Evolutionary conservation across 2,797 vertebrate species (phyloP).

Genomic region (Parambassis ranga): DNA sequence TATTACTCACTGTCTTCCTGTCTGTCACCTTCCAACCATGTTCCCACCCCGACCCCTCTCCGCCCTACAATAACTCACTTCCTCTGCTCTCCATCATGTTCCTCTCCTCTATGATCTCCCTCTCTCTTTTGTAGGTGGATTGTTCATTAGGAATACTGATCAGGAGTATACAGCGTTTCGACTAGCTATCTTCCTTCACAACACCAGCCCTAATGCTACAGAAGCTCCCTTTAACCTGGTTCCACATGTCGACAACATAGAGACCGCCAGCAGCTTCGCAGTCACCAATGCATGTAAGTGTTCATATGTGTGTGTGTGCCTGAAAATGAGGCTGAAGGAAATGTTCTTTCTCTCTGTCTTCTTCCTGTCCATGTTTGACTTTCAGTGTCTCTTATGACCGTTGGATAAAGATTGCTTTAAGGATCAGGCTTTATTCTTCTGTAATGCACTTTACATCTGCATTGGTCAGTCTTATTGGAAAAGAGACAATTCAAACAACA

Average conservation of each 20-base stretch:
- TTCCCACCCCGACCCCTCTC: slow-evolving; percentile 16
- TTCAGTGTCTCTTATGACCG: neutral
- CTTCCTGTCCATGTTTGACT: neutral
- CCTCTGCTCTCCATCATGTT: slow-evolving; percentile 40
- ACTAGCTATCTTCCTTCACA: slow-evolving; percentile 99
- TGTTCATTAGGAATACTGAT: slow-evolving; percentile 99
- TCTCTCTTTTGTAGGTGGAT: slow-evolving; percentile 78
- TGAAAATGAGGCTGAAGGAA: neutral
- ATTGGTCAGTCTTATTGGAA: neutral
- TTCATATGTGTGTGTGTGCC: neutral
- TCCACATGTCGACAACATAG: slow-evolving; percentile 99
- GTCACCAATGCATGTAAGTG: slow-evolving; percentile 99
- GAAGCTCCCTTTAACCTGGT: slow-evolving; percentile 99
- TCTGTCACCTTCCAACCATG: slow-evolving; percentile 6
- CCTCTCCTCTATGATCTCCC: slow-evolving; percentile 23
- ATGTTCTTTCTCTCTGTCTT: neutral
- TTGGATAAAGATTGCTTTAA: slow-evolving; percentile 12
- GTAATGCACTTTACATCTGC: neutral
- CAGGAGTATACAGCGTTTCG: slow-evolving; percentile 99
- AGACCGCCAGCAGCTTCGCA: slow-evolving; percentile 99
- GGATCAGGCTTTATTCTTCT: slow-evolving; percentile 3
- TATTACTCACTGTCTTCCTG: slow-evolving; percentile 25
- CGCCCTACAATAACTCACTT: slow-evolving; percentile 52
- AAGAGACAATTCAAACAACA: too few relatives aligned
- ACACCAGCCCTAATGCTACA: slow-evolving; percentile 97